Percentiles rank a stretch among this genome's conserved stretches.
These are phyloP conservation scores for Gymnopithys bicolor DNA, from an alignment of 2,797 vertebrate genomes.

Conservation along the genomic window DNA sequence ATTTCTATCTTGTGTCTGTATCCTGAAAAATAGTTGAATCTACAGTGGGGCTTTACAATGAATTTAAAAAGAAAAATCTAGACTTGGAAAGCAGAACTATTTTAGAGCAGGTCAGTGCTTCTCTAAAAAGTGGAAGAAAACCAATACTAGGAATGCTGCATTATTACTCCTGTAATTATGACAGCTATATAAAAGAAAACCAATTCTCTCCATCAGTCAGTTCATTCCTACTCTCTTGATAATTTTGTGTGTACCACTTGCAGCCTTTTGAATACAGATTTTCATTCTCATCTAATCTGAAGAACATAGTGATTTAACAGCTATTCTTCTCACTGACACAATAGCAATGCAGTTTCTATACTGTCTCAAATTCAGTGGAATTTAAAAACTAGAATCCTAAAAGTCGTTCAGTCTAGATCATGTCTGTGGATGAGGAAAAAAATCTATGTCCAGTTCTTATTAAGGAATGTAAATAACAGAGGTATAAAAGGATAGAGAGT, in stretches of 20 bases:
- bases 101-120: not conserved
- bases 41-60: not conserved
- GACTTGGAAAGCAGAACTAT: not conserved
- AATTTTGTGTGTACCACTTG: not conserved
- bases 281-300: not conserved
- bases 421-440: not conserved
- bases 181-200: not conserved
- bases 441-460: not conserved
- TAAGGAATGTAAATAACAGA: not conserved
- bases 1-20: fast-evolving
- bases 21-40: not conserved
- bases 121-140: not conserved
- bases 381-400: not conserved
- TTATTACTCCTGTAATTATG: not conserved
- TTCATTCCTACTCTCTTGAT: not conserved
- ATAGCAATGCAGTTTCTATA: not conserved
- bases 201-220: not conserved
- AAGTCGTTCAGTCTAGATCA: not conserved
- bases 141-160: not conserved
- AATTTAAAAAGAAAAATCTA: not conserved
- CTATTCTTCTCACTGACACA: not conserved
- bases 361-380: not conserved
- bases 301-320: not conserved
- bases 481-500: not conserved
- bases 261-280: not conserved